Conservation (phyloP, 2,888 invertebrate species). For the Caenorhabditis drosophilae region DNA sequence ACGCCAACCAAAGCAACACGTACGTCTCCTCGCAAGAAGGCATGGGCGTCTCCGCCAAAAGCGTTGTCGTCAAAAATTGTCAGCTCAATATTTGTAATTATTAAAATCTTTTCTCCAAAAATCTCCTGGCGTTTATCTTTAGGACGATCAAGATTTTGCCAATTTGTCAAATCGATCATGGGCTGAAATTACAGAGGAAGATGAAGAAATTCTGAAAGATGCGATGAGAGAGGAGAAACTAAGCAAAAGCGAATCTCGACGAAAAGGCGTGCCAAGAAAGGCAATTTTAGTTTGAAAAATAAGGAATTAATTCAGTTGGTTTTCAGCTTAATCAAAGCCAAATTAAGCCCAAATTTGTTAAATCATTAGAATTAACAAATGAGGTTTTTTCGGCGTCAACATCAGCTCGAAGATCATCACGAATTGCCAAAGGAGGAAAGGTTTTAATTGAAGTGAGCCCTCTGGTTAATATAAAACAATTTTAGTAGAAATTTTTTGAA, state of each 20-base stretch:
- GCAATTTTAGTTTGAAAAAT: constrained; percentile 4
- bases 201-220: constrained; percentile 17
- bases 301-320: neutral
- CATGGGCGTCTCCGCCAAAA: constrained; percentile 47
- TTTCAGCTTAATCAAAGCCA: constrained; percentile 14
- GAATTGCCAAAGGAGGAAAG: constrained; percentile 7
- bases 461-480: neutral
- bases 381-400: constrained; percentile 22
- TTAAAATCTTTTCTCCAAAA: neutral
- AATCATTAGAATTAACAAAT: constrained; percentile 31
- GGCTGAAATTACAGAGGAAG: constrained; percentile 52
- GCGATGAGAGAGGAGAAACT: constrained; percentile 12
- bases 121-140: constrained; percentile 4
- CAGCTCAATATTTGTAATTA: constrained; percentile 39
- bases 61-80: constrained; percentile 14
- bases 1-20: constrained; percentile 39
- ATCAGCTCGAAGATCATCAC: constrained; percentile 14
- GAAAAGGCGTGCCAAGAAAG: constrained; percentile 35
- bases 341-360: constrained; percentile 40
- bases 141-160: constrained; percentile 44
- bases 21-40: constrained; percentile 54
- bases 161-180: constrained; percentile 52
- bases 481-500: neutral
- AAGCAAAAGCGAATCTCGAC: constrained; percentile 36
- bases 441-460: neutral